Evolutionary conservation across 2,888 invertebrate genomes (phyloP), one percentile per base, ranked within the genome.

Genomic region (Harpagoxenus sublaevis): DNA sequence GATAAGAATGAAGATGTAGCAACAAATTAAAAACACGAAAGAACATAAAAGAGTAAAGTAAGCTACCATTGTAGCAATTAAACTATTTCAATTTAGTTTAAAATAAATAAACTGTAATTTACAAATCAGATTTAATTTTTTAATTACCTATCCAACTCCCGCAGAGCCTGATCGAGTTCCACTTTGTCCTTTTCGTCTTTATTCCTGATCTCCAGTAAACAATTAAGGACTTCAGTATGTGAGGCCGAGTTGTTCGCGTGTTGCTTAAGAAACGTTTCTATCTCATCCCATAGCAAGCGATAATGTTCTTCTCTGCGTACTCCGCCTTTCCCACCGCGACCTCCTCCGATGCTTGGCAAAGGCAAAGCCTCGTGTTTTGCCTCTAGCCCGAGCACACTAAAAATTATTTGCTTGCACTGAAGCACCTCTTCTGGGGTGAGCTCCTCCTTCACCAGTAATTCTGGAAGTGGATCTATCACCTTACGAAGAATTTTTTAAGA

Each of bases 241-340:
- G 97, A 97, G 4, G 97, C 96, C 0, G 98, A 97, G 71, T 92
- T 94, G 62, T 88, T 92, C 0, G 94, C 91, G 77, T 97, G 97
- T 42, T 97, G 96, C 79, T 98, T 97, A 0, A 99, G 95, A 55
- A 99, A 96, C 15, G 97, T 97, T 94, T 99, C 99, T 70, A 99
- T 95, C 94, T 99, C 99, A 48, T 97, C 96, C 98, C 99, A 99
- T 94, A 99, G 96, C 45, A 98, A 96, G 66, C 98, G 97, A 95
- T 99, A 99, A 92, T 98, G 98, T 93, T 99, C 99, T 91, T 99
- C 98, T 87, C 97, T 96, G 35, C 94, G 92, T 48, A 93, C 92
- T 6, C 93, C 94, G 15, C 95, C 94, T 92, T 95, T 95, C 74
- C 91, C 95, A 3, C 95, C 95, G 81, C 95, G 97, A 95, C 97